Conservation (phyloP, 2,888 invertebrate species). For the Actias luna region DNA sequence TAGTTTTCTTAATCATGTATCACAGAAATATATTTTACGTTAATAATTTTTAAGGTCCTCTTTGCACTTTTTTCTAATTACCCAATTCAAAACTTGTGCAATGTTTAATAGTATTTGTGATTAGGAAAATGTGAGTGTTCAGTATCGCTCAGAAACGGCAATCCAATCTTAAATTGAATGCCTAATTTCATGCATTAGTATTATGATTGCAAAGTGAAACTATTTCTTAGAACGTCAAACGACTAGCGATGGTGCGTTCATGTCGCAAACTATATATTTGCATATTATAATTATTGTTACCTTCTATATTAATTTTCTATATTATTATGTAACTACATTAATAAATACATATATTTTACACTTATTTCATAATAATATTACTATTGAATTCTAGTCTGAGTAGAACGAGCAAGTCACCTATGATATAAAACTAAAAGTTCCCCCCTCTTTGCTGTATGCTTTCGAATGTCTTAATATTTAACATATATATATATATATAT, state of each 20-base stretch:
- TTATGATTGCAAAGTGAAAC: conserved; percentile 42
- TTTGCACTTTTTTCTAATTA: no score
- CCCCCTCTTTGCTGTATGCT: background rate
- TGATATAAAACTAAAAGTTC: background rate
- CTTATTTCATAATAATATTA: background rate
- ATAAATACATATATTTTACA: background rate
- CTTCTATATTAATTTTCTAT: background rate
- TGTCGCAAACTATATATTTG: conserved; percentile 14
- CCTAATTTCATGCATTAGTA: conserved; percentile 1
- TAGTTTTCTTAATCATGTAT: background rate
- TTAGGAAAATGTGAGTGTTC: background rate
- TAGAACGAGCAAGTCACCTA: background rate
- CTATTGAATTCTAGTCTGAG: no score
- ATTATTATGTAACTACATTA: background rate
- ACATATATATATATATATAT: background rate
- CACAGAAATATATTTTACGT: background rate
- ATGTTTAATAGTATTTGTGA: background rate
- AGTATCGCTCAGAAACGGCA: background rate
- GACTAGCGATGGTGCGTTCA: conserved; percentile 11
- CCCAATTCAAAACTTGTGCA: background rate
- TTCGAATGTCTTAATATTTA: background rate
- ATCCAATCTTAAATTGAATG: background rate
- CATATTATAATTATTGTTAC: conserved; percentile 8
- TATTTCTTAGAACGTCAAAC: conserved; percentile 41
- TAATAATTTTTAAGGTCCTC: no score